Evolutionary conservation across 2,797 vertebrate genomes (phyloP).

Genomic region (Scolopax rusticola): DNA sequence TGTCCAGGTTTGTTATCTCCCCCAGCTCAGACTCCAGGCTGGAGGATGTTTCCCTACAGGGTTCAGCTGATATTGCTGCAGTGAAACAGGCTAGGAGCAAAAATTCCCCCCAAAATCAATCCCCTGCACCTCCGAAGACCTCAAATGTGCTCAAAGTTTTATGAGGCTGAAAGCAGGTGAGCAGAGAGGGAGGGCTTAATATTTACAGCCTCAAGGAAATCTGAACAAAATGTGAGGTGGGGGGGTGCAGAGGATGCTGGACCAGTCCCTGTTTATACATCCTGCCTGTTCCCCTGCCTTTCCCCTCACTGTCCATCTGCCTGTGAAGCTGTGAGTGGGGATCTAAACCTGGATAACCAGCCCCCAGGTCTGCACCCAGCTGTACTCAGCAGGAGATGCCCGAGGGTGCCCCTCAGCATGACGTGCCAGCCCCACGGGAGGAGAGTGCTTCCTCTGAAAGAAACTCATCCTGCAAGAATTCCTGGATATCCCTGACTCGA

Average conservation of each 20-base stretch:
- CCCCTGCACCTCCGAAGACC: background rate
- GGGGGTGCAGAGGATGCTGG: background rate
- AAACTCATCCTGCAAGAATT: background rate
- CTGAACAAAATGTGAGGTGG: background rate
- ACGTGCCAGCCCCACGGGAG: background rate
- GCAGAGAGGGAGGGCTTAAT: background rate
- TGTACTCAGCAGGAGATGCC: background rate
- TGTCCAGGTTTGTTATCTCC: background rate
- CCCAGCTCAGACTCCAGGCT: background rate
- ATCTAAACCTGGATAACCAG: background rate
- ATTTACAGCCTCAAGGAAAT: background rate
- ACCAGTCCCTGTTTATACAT: background rate
- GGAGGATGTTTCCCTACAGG: background rate
- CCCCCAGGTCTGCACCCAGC: background rate
- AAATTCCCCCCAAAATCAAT: background rate
- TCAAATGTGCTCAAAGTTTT: background rate
- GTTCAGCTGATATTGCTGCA: background rate
- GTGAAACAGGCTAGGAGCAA: background rate
- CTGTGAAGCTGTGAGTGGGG: background rate
- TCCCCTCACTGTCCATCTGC: background rate
- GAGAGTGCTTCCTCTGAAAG: background rate
- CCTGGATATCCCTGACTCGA: background rate
- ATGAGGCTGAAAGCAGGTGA: background rate
- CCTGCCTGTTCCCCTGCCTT: background rate
- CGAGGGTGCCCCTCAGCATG: fast-evolving